Conservation (phyloP, 2,797 vertebrate genomes). For the Erpetoichthys calabaricus region DNA sequence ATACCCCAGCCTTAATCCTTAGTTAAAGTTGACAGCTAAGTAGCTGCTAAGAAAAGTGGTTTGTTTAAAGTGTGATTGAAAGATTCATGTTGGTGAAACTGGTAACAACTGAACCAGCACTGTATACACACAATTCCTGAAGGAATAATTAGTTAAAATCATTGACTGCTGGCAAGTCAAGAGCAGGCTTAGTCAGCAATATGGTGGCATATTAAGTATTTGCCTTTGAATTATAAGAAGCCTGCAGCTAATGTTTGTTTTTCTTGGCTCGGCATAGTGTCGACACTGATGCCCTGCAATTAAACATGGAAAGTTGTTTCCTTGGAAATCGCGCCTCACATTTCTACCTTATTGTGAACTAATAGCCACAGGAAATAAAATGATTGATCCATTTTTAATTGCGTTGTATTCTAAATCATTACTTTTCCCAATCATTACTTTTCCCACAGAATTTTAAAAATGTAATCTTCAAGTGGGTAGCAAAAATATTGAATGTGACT, state of each 20-base stretch:
- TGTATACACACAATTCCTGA: conserved; percentile 16
- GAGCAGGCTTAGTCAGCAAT: conserved; percentile 20
- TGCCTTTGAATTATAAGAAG: conserved; percentile 18
- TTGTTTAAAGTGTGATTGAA: conserved; percentile 5
- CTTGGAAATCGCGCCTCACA: too few relatives aligned
- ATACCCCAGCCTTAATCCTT: conserved; percentile 1
- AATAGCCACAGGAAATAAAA: too few relatives aligned
- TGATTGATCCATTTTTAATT: too few relatives aligned
- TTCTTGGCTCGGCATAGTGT: conserved; percentile 19
- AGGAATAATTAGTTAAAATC: conserved; percentile 26
- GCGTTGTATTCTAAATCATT: too few relatives aligned
- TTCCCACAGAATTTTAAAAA: too few relatives aligned
- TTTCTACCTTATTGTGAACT: too few relatives aligned
- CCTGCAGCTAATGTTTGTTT: conserved; percentile 27
- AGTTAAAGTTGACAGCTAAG: neutral
- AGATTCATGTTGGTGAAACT: neutral
- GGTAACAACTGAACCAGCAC: neutral
- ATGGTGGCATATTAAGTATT: conserved; percentile 10
- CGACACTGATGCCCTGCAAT: conserved; percentile 22
- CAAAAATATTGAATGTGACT: too few relatives aligned
- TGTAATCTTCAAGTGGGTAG: too few relatives aligned
- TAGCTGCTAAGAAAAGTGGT: neutral
- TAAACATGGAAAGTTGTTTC: too few relatives aligned
- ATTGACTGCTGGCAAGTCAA: conserved; percentile 10
- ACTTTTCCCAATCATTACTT: too few relatives aligned